Evolutionary conservation across 2,797 vertebrate species (phyloP).

Genomic region (Catostomus latipinnis): DNA sequence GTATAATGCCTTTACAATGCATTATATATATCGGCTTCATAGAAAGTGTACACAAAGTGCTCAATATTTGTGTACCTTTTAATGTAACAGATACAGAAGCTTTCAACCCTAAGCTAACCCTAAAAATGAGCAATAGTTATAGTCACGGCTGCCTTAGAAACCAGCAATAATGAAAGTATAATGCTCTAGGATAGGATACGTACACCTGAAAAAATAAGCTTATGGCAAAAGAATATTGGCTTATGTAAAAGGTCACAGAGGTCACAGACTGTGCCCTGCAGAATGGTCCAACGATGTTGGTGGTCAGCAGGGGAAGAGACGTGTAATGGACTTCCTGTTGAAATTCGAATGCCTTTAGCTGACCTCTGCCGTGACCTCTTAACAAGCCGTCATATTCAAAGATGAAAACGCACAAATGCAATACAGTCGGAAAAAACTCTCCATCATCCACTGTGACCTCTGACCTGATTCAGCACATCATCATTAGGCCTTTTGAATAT

Average conservation of each 20-base stretch:
- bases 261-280: conserved; percentile 14
- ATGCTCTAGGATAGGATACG: not conserved
- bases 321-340: conserved; percentile 40
- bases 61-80: no score
- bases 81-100: no score
- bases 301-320: conserved; percentile 21
- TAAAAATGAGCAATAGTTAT: no score
- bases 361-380: conserved; percentile 22
- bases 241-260: conserved; percentile 8
- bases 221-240: no score
- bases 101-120: no score
- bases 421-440: conserved; percentile 18
- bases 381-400: conserved; percentile 3
- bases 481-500: conserved; percentile 17
- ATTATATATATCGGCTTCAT: no score
- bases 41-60: no score
- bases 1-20: no score
- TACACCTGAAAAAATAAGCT: no score
- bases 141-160: no score
- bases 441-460: conserved; percentile 29
- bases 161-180: not conserved
- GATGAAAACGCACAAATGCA: conserved; percentile 14
- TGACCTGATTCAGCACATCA: conserved; percentile 31
- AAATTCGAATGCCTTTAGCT: conserved; percentile 36
- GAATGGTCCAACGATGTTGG: conserved; percentile 19